These are phyloP conservation scores for Crotalus helleri DNA, from an alignment of 2,113 vertebrate genomes.

Conservation along the genomic window DNA sequence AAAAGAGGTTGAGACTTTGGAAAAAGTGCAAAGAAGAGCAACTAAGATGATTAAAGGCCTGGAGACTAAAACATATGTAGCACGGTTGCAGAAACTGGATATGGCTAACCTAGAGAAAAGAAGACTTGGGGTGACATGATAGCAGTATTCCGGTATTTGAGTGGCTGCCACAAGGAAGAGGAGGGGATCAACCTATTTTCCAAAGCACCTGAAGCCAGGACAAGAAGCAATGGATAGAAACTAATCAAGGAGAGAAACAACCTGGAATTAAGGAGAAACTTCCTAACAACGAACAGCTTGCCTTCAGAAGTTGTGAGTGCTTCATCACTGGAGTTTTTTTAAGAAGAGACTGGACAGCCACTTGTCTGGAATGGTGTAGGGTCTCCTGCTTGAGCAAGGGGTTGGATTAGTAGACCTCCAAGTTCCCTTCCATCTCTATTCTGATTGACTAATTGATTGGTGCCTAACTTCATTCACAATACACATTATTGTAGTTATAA, in stretches of 20 bases:
- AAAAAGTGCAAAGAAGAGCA: background rate
- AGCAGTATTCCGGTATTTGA: background rate
- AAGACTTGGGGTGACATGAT: background rate
- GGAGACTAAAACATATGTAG: background rate
- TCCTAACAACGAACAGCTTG: background rate
- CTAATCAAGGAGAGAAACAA: background rate
- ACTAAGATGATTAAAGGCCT: background rate
- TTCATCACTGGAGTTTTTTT: background rate
- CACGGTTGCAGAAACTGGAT: background rate
- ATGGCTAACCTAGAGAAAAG: background rate
- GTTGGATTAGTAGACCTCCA: background rate
- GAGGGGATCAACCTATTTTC: background rate
- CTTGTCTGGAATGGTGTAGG: background rate
- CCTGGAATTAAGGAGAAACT: background rate
- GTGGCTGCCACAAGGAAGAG: background rate
- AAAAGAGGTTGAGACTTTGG: background rate
- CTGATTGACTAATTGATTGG: background rate
- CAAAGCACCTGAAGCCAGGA: background rate
- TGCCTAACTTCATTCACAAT: background rate
- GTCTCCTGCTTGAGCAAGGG: background rate
- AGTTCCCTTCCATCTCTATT: background rate
- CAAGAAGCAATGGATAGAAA: background rate
- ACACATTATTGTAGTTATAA: background rate
- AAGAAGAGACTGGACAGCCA: background rate
- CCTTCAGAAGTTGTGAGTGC: background rate